A percentile compares a stretch with the other conserved stretches of the same genome.
phyloP scores from a whole-genome alignment of 2,113 vertebrate genomes.

The Danionella cerebrum region DNA sequence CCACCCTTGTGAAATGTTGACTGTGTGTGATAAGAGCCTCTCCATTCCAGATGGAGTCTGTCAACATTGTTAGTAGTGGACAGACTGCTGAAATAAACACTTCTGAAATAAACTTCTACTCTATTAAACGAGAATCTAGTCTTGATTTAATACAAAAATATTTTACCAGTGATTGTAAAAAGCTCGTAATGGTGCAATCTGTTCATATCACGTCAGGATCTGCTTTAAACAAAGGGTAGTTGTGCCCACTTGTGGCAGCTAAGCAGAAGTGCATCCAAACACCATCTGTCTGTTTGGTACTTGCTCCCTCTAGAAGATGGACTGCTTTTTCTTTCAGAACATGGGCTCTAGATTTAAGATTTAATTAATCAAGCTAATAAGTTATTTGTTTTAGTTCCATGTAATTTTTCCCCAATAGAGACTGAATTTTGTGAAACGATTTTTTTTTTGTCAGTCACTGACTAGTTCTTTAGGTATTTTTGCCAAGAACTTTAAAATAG shows the following conservation, averaged over 20 bases:
- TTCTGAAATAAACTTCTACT: no score
- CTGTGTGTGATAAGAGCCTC: constrained; percentile 26
- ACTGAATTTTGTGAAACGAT: no score
- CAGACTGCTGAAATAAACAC: neutral
- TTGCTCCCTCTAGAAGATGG: constrained; percentile 9
- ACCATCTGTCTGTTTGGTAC: neutral
- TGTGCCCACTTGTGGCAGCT: constrained; percentile 12
- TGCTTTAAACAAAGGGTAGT: neutral
- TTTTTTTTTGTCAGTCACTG: no score
- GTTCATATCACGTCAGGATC: neutral
- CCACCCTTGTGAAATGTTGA: constrained; percentile 52
- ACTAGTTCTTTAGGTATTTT: no score
- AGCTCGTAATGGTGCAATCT: neutral
- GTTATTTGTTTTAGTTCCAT: no score
- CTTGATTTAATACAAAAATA: no score
- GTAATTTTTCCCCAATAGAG: no score
- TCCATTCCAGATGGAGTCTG: constrained; percentile 37
- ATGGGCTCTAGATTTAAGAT: no score
- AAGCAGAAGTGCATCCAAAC: neutral
- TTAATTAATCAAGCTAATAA: no score
- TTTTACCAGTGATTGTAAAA: no score
- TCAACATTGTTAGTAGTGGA: constrained; percentile 37
- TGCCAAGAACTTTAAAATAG: no score
- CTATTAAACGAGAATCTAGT: no score
- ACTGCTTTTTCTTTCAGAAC: neutral